phyloP scores from a whole-genome alignment of 2,113 vertebrate genomes.

The Pandion haliaetus region DNA sequence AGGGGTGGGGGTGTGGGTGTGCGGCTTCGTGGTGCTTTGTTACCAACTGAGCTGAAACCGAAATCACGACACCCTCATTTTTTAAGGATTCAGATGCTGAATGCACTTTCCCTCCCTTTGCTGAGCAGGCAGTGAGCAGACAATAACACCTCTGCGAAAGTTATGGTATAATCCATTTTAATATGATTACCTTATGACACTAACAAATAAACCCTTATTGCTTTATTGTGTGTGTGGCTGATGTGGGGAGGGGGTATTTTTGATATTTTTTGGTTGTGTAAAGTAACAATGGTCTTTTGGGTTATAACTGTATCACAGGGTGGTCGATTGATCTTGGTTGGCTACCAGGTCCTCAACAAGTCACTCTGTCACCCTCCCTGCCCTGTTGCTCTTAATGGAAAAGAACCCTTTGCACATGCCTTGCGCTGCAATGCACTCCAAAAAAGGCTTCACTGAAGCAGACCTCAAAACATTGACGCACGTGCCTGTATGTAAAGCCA shows the following conservation, averaged over 20 bases:
- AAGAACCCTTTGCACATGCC: neutral
- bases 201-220: neutral
- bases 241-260: neutral
- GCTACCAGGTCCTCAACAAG: neutral
- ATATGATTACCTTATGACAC: neutral
- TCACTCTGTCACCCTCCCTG: fast-evolving
- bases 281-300: neutral
- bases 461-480: neutral
- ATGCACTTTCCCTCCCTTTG: neutral
- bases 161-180: neutral
- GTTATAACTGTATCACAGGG: fast-evolving
- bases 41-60: too few species aligned
- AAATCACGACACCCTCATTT: too few species aligned
- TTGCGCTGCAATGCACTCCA: too few species aligned
- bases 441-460: neutral
- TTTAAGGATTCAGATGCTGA: neutral
- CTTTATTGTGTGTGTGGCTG: neutral
- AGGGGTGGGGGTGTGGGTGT: too few species aligned
- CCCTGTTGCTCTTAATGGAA: neutral
- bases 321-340: neutral
- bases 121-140: neutral
- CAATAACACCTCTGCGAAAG: neutral
- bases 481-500: neutral
- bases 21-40: too few species aligned
- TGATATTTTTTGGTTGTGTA: neutral